phyloP scores from a whole-genome alignment of 1,140 invertebrate genomes.

The Drosophila navojoa region DNA sequence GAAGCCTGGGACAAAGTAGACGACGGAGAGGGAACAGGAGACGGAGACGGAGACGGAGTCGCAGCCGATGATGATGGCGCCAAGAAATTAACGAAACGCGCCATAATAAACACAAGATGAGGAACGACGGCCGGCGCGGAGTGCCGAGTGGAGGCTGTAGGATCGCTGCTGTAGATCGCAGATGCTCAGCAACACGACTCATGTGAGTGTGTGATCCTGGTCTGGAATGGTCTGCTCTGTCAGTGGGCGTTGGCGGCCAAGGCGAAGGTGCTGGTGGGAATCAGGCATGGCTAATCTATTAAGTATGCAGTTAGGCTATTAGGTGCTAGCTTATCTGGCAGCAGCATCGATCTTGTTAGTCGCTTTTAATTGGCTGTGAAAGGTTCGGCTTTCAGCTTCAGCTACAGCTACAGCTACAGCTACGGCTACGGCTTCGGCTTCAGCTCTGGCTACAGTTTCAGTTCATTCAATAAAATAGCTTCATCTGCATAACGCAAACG shows the following conservation, averaged over 20 bases:
- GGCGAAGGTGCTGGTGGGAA: conserved; percentile 28
- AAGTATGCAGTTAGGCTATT: conserved; percentile 54
- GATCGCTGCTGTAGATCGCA: conserved; percentile 44
- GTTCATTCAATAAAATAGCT: conserved; percentile 73
- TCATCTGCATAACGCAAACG: conserved; percentile 63
- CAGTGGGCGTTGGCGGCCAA: conserved; percentile 34
- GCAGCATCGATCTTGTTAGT: conserved; percentile 78
- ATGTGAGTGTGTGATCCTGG: conserved; percentile 18
- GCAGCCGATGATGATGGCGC: conserved; percentile 61
- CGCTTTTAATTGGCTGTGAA: conserved; percentile 79
- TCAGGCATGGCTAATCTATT: conserved; percentile 55
- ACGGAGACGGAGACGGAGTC: conserved; percentile 11
- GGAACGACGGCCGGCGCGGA: conserved; percentile 14
- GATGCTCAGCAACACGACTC: background rate
- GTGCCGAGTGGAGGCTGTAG: conserved; percentile 10
- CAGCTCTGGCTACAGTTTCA: conserved; percentile 12
- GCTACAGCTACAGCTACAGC: conserved; percentile 3
- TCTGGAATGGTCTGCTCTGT: background rate
- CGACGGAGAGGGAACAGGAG: conserved; percentile 8
- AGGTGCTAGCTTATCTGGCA: conserved; percentile 43
- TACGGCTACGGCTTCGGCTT: conserved; percentile 9
- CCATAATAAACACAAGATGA: conserved; percentile 71
- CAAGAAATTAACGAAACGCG: conserved; percentile 80
- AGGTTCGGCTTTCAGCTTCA: conserved; percentile 40
- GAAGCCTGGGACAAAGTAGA: conserved; percentile 8